Base-by-base conservation (phyloP, 1,140 invertebrate genomes). In the Adoxophyes honmai region DNA sequence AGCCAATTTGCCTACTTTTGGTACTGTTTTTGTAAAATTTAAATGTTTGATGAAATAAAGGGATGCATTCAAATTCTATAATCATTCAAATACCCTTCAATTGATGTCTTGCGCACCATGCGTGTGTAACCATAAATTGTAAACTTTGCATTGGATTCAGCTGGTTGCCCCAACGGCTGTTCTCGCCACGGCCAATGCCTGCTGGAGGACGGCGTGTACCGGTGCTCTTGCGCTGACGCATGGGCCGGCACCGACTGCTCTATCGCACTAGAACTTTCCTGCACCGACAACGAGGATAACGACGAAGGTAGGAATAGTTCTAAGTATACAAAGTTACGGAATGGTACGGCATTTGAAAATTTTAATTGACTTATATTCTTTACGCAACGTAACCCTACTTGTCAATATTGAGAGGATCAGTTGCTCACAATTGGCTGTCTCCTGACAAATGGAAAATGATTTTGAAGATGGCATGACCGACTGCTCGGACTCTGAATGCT, bases 401-500 rank as follows among this genome's bases (percentile, higher is more conserved):
- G 52, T 15, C 28, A 52, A 34, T 14, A 28, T 57, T 37, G 42
- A 60, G 57, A 28, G 2, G 21, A 28, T 28, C 6, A 2, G 21
- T 28, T 28, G 21, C 21, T 28, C 37, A 52, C 51, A 60, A 54
- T 62, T 63, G 56, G 15, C 58, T 8, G 56, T 68, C 60, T 64
- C 67, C 67, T 85, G 72, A 81, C 73, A 70, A 78, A 75, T 66
- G 62, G 58, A 69, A 70, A 81, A 79, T 74, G 66, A 63, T 87
- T 88, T 87, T 86, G 74, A 86, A 99, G 98, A 99, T 93, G 98
- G 98, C 56, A 96, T 99, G 92, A 92, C 93, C 52, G 98, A 99
- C 91, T 99, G 98, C 90, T 96, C 97, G 34, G 98, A 99, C 90
- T 97, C 96, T 73, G 98, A 99, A 89, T 99, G 98, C 85, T 97